Percentiles rank a stretch among this genome's conserved stretches.
phyloP scores from a whole-genome alignment of 2,888 invertebrate genomes.

The Cheilosia variabilis region DNA sequence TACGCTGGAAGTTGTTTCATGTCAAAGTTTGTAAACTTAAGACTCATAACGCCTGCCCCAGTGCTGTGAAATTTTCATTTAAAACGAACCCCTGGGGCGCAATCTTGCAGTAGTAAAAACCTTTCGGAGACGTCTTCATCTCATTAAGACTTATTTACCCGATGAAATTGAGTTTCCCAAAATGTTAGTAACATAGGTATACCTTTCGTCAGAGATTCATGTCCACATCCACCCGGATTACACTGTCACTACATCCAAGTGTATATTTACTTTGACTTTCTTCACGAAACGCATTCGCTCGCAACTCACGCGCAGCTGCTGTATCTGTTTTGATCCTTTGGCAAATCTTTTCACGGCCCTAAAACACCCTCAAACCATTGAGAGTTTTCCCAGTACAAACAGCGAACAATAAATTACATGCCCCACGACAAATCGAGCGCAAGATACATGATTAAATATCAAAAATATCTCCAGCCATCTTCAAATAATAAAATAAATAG shows the following conservation, averaged over 20 bases:
- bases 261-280: slow-evolving; percentile 47
- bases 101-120: slow-evolving; percentile 17
- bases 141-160: slow-evolving; percentile 59
- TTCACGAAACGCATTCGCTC: slow-evolving; percentile 28
- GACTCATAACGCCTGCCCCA: too few relatives aligned
- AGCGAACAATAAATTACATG: slow-evolving; percentile 58
- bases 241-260: slow-evolving; percentile 21
- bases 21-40: too few relatives aligned
- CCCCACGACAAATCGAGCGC: slow-evolving; percentile 69
- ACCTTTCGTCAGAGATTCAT: slow-evolving; percentile 11
- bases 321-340: slow-evolving; percentile 36
- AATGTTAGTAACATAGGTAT: not conserved
- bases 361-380: slow-evolving; percentile 60
- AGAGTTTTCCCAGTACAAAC: slow-evolving; percentile 1
- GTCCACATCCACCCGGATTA: slow-evolving; percentile 32
- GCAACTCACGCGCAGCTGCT: slow-evolving; percentile 51
- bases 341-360: slow-evolving; percentile 11
- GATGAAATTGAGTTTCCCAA: slow-evolving; percentile 52
- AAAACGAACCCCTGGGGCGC: slow-evolving; percentile 5
- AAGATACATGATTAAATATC: slow-evolving; percentile 65
- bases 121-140: slow-evolving; percentile 9
- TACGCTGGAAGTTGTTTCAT: too few relatives aligned
- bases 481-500: slow-evolving; percentile 63
- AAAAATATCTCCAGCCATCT: slow-evolving; percentile 48
- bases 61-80: not conserved